Evolutionary conservation across 2,113 vertebrate species (phyloP), one percentile per base, ranked within the genome.

Genomic region (Amphiprion percula): DNA sequence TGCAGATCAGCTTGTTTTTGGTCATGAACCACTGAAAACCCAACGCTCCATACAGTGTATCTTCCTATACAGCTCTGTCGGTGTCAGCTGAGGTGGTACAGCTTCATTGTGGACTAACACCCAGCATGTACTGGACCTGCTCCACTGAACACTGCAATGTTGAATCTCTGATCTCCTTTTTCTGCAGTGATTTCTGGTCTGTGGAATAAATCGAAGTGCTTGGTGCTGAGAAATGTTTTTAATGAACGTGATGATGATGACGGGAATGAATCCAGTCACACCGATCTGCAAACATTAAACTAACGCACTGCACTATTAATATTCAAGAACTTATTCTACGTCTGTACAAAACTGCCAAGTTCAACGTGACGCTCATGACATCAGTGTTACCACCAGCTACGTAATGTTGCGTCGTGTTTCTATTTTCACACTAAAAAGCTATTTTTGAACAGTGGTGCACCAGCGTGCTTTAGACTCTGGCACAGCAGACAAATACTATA

Each of bases 341-440:
- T 49, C 15, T 17, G 12, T 46, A 24, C 15, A 10, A 33, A 77
- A 41, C 26, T 52, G 74, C 41, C 75, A 49, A 73, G 37, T 64
- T 81, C 50, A 83, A 53, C 76, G 77, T 86, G 87, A 85, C 77
- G 63, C 33, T 65, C 24, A 49, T 88, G 90, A 90, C 90, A 90
- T 90, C 91, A 92, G 80, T 52, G 49, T 72, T 15, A 69, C 23
- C 82, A 52, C 44, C 79, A 68, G 5, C 66, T 37, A 89, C 90
- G 85, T 74, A 90, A 83, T 73, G 44, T 41, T 64, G 84, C 79
- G 90, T 85, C 74, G 75, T 85, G 88, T 39, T 82, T 82, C 87
- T 92, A 92, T 90, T 92, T 93, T 89, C 90, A 88, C 74, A 23
- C 77, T 26, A 55, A 71, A 68, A 78, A 44, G 53, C 77, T 90